These are phyloP conservation scores for Parambassis ranga DNA, from an alignment of 2,797 vertebrate genomes.

Conservation along the genomic window DNA sequence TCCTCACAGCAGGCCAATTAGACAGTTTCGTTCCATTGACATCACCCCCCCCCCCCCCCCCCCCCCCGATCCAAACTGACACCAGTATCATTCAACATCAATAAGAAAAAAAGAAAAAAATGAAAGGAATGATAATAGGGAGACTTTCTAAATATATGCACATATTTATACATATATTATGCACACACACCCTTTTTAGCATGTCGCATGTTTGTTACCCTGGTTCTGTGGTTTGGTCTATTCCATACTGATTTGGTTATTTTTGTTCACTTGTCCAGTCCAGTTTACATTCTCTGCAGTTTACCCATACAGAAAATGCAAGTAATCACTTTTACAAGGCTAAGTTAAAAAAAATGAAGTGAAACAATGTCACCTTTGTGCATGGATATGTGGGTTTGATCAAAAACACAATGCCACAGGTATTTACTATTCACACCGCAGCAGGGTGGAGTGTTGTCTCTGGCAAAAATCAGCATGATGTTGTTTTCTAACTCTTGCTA, in stretches of 20 bases:
- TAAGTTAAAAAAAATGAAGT: too few species aligned
- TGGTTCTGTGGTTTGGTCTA: constrained; percentile 4
- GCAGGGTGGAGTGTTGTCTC: not conserved
- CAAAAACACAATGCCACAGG: constrained; percentile 15
- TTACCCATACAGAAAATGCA: too few species aligned
- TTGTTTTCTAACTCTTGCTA: constrained; percentile 15
- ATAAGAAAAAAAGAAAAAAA: constrained; percentile 25
- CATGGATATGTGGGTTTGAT: not conserved
- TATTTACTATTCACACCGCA: constrained; percentile 9
- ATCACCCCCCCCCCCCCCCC: constrained; percentile 26
- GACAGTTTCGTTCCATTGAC: constrained; percentile 27
- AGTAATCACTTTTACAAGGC: too few species aligned
- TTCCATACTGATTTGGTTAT: not conserved
- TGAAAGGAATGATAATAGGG: constrained; percentile 57
- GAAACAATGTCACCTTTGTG: not conserved
- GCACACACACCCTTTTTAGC: not conserved
- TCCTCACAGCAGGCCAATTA: constrained; percentile 55
- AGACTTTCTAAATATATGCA: constrained; percentile 59
- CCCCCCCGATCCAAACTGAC: constrained; percentile 36
- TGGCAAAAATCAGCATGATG: constrained; percentile 4
- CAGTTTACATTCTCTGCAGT: not conserved
- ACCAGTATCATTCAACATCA: constrained; percentile 51
- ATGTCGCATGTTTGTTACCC: not conserved
- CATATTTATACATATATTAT: constrained; percentile 68
- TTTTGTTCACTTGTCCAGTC: not conserved